A percentile compares a stretch with the other conserved stretches of the same genome.
Evolutionary conservation across 2,113 vertebrate genomes (phyloP).

Genomic region (Gnathonemus echidnorhynchus): DNA sequence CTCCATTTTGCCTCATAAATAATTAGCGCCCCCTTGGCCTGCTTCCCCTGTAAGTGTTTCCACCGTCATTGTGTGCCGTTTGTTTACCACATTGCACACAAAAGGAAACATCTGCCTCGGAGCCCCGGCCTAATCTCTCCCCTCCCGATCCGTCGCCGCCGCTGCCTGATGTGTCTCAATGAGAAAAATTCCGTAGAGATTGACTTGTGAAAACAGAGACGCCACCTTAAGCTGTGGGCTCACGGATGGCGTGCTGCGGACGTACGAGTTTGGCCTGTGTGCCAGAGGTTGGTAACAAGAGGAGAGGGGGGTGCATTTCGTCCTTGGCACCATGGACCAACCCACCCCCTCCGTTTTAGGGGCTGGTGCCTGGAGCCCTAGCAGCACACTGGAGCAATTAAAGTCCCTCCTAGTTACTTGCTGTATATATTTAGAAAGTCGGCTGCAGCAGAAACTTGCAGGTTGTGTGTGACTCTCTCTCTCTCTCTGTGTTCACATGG

Average conservation of each 20-base stretch:
- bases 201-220: not conserved
- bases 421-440: conserved; percentile 33
- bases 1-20: not conserved
- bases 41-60: not conserved
- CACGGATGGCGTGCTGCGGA: conserved; percentile 39
- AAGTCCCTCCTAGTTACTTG: not conserved
- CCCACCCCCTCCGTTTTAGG: not conserved
- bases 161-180: not conserved
- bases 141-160: not conserved
- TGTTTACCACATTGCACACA: not conserved
- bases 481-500: conserved; percentile 24
- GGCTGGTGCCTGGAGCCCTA: conserved; percentile 5
- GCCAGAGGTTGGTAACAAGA: conserved; percentile 47
- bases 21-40: not conserved
- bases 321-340: not conserved
- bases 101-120: not conserved
- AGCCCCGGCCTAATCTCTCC: not conserved
- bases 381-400: not conserved
- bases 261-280: conserved; percentile 40
- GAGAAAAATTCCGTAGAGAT: not conserved
- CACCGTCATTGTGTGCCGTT: not conserved
- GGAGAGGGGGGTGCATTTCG: conserved; percentile 28
- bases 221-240: conserved; percentile 19
- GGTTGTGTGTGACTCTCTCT: not conserved
- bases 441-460: conserved; percentile 29